Conservation (phyloP, 2,888 invertebrate genomes). For the Polia nebulosa region DNA sequence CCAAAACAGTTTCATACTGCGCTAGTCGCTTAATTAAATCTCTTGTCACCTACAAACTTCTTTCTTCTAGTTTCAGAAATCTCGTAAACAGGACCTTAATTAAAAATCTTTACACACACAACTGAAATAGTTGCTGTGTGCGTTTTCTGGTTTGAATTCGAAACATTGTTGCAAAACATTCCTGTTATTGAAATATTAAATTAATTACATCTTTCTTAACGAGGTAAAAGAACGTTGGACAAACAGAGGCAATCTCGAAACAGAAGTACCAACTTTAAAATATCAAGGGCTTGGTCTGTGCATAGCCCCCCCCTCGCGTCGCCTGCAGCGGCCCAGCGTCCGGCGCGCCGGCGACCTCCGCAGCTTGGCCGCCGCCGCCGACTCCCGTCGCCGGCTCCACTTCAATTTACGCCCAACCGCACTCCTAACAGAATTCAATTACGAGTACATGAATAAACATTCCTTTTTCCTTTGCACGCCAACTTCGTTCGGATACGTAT, state of each 20-base stretch:
- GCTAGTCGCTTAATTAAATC: slow-evolving; percentile 55
- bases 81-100: slow-evolving; percentile 19
- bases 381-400: slow-evolving; percentile 66
- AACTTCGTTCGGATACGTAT: slow-evolving; percentile 54
- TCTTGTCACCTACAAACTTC: slow-evolving; percentile 20
- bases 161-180: slow-evolving; percentile 23
- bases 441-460: slow-evolving; percentile 78
- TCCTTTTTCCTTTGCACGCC: slow-evolving; percentile 62
- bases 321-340: slow-evolving; percentile 57
- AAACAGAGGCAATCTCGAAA: slow-evolving; percentile 30
- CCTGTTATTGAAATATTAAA: slow-evolving; percentile 12
- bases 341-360: slow-evolving; percentile 20
- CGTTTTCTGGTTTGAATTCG: slow-evolving; percentile 3
- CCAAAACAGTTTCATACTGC: slow-evolving; percentile 25
- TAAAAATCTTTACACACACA: slow-evolving; percentile 21
- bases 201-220: background rate
- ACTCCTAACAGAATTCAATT: slow-evolving; percentile 75
- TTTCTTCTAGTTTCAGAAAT: slow-evolving; percentile 33
- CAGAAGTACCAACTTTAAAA: slow-evolving; percentile 36
- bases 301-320: slow-evolving; percentile 21
- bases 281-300: slow-evolving; percentile 45
- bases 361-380: slow-evolving; percentile 31
- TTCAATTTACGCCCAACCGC: slow-evolving; percentile 74
- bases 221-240: background rate
- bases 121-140: slow-evolving; percentile 13